These are phyloP conservation scores for Clavelina lepadiformis DNA, from an alignment of 23 tunicate genomes.

Conservation along the genomic window DNA sequence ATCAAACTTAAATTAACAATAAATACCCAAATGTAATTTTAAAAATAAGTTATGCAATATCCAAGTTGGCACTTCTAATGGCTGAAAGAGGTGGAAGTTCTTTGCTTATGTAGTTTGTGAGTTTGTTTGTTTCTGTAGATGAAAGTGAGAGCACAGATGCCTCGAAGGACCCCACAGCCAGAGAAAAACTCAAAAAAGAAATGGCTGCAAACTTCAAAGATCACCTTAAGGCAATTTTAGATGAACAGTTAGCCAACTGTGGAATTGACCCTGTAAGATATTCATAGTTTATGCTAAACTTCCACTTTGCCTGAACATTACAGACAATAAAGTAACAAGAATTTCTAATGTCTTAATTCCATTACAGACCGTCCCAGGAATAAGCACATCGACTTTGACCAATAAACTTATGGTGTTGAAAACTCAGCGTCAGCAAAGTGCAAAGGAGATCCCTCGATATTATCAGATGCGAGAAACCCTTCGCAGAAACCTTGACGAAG, in stretches of 20 bases:
- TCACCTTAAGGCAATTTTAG: constrained; percentile 14
- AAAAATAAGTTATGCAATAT: too few relatives aligned
- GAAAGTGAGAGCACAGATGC: constrained; percentile 5
- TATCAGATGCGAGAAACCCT: constrained; percentile 31
- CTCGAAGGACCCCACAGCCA: not conserved
- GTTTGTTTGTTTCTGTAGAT: not conserved
- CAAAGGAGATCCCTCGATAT: constrained; percentile 27
- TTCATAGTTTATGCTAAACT: not conserved
- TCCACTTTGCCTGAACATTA: not conserved
- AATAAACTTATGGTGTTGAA: constrained; percentile 65
- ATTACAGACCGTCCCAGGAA: constrained; percentile 33
- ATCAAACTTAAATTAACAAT: too few relatives aligned
- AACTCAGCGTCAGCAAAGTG: constrained; percentile 44
- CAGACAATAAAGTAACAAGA: not conserved
- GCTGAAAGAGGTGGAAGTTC: too few relatives aligned
- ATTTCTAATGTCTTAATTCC: not conserved
- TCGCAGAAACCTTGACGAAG: constrained; percentile 20
- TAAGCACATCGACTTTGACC: constrained; percentile 31
- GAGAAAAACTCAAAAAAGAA: constrained; percentile 4
- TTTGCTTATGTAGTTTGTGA: too few relatives aligned
- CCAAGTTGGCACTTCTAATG: too few relatives aligned
- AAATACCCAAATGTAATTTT: too few relatives aligned
- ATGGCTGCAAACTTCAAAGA: constrained; percentile 21
- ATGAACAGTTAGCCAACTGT: constrained; percentile 25
- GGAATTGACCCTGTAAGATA: constrained; percentile 60